Conservation (phyloP, 2,888 invertebrate species). For the Sminthurinus aureus region DNA sequence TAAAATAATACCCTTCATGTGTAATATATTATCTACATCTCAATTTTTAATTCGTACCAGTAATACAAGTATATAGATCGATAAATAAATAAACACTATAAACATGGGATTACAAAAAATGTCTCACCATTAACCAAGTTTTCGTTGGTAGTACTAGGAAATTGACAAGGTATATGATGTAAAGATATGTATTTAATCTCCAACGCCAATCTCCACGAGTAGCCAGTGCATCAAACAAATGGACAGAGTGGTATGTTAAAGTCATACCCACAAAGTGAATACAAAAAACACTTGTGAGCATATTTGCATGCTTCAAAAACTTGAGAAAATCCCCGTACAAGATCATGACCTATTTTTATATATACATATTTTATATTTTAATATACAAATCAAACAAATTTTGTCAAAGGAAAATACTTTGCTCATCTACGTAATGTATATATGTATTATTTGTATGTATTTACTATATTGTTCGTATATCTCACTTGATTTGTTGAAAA, state of each 20-base stretch:
- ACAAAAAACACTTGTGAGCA: neutral
- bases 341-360: neutral
- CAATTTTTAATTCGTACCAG: too few relatives aligned
- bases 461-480: neutral
- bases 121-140: constrained; percentile 10
- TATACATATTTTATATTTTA: too few relatives aligned
- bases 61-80: too few relatives aligned
- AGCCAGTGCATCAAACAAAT: constrained; percentile 25
- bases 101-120: neutral
- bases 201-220: neutral
- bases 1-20: neutral
- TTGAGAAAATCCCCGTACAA: neutral
- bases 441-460: neutral
- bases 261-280: constrained; percentile 26
- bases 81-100: too few relatives aligned
- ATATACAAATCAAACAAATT: neutral
- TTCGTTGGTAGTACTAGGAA: constrained; percentile 14
- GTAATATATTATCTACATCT: neutral
- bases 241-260: constrained; percentile 18
- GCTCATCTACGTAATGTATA: too few relatives aligned
- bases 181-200: constrained; percentile 22
- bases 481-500: neutral
- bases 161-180: constrained; percentile 20
- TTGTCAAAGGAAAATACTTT: too few relatives aligned
- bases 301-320: neutral